These are phyloP conservation scores for Coenobita brevimanus DNA, from an alignment of 1,140 invertebrate species.

Conservation along the genomic window DNA sequence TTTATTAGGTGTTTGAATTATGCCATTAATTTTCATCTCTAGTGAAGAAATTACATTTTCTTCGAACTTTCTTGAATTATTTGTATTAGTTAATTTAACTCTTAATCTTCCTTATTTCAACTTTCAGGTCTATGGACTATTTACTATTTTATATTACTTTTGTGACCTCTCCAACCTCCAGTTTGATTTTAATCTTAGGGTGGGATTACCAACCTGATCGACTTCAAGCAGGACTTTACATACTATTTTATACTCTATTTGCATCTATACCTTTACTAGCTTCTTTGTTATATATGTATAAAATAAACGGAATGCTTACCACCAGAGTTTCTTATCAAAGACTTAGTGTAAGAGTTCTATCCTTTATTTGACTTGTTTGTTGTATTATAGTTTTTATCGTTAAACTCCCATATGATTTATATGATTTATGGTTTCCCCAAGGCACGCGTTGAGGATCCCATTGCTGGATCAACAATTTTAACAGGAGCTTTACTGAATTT, in stretches of 20 bases:
- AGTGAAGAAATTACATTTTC: neutral
- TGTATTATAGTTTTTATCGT: neutral
- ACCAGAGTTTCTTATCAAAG: no score
- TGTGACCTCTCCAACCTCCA: no score
- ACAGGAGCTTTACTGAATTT: slow-evolving; percentile 9
- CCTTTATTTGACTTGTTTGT: no score
- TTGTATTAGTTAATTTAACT: neutral
- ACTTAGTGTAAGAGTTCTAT: no score
- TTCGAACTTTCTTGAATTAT: no score
- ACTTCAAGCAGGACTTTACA: slow-evolving; percentile 21
- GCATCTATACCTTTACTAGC: slow-evolving; percentile 3
- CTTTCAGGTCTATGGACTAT: slow-evolving; percentile 6
- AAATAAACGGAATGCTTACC: no score
- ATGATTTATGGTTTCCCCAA: neutral
- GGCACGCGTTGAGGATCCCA: no score
- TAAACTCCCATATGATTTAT: neutral
- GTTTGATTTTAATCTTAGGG: slow-evolving; percentile 24
- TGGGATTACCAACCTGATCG: slow-evolving; percentile 15
- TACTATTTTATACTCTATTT: slow-evolving; percentile 25
- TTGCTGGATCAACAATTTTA: neutral
- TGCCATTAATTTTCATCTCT: neutral
- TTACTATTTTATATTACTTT: slow-evolving; percentile 28
- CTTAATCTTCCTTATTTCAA: neutral
- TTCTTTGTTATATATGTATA: slow-evolving; percentile 1
- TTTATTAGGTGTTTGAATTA: slow-evolving; percentile 9